A percentile compares a stretch with the other conserved stretches of the same genome.
Conservation (phyloP, 2,113 vertebrate species). For the Megaceryle torquata region DNA sequence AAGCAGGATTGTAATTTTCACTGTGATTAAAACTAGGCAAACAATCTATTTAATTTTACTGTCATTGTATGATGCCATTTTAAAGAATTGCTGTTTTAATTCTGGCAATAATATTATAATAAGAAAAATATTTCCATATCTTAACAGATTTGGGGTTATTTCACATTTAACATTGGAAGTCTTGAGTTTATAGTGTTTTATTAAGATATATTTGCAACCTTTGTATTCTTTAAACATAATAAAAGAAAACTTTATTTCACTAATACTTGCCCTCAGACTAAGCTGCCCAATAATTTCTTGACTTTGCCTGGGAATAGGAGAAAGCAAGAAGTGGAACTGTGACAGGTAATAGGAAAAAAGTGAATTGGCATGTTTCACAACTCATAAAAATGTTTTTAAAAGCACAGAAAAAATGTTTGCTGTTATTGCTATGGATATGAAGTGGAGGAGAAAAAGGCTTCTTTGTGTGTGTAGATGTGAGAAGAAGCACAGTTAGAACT, state of each 20-base stretch:
- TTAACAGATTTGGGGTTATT: background rate
- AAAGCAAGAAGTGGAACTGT: background rate
- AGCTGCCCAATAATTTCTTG: background rate
- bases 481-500: background rate
- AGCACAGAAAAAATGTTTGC: background rate
- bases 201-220: background rate
- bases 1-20: background rate
- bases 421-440: background rate
- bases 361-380: background rate
- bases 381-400: background rate
- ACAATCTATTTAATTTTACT: background rate
- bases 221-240: background rate
- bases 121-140: background rate
- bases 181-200: background rate
- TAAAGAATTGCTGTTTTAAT: background rate
- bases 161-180: background rate
- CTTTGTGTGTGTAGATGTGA: background rate
- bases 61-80: background rate
- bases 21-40: background rate
- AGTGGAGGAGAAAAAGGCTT: background rate
- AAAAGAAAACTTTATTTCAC: background rate
- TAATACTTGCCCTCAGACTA: background rate
- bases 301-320: background rate
- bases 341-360: background rate
- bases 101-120: background rate